Evolutionary conservation across 2,797 vertebrate species (phyloP).

Genomic region (Gallinago stenura): DNA sequence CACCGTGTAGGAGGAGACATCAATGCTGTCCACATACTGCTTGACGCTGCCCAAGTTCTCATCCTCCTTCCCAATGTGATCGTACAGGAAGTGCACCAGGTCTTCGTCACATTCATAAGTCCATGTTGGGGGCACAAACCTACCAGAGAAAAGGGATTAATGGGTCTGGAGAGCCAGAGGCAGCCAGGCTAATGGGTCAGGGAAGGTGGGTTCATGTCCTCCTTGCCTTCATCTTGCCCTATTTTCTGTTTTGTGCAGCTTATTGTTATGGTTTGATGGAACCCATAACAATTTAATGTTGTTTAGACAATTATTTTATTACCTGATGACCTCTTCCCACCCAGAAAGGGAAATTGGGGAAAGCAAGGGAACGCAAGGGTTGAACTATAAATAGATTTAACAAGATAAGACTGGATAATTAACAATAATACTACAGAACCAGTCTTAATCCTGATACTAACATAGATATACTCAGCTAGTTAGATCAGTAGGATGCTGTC

Average conservation of each 20-base stretch:
- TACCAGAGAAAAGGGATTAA: slow-evolving; percentile 51
- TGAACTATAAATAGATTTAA: too few relatives aligned
- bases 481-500: too few relatives aligned
- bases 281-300: too few relatives aligned
- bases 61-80: slow-evolving; percentile 95
- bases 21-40: slow-evolving; percentile 97
- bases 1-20: slow-evolving; percentile 94
- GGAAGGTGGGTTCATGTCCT: not conserved
- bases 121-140: slow-evolving; percentile 93
- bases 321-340: too few relatives aligned
- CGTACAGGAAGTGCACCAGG: slow-evolving; percentile 94
- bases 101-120: slow-evolving; percentile 97
- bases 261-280: too few relatives aligned
- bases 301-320: too few relatives aligned
- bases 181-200: not conserved
- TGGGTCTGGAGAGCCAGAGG: not conserved
- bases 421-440: too few relatives aligned
- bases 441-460: too few relatives aligned
- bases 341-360: too few relatives aligned
- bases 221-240: not conserved
- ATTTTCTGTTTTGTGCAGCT: not conserved
- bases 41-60: slow-evolving; percentile 96
- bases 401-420: too few relatives aligned
- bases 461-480: too few relatives aligned
- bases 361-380: too few relatives aligned